Base-by-base conservation (phyloP, 1,140 invertebrate genomes). In the Neodiprion virginianus region DNA sequence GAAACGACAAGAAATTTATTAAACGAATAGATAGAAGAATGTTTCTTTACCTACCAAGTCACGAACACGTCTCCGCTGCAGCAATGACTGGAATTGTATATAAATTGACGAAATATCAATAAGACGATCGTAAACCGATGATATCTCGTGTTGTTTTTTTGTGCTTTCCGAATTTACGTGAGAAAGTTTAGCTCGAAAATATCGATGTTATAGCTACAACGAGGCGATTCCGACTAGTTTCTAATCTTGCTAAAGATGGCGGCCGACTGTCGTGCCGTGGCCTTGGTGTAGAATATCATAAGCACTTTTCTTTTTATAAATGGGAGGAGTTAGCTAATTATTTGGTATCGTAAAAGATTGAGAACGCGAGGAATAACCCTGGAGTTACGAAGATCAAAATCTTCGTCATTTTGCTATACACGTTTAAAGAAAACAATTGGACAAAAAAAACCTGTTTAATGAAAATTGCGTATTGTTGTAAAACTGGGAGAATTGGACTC, bases 31-130 rank as follows among this genome's bases (percentile, higher is more conserved):
- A 40, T 3, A 17, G 53, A 61, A 61, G 53, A 8, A 8, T 8
- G 11, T 17, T 61, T 61, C 53, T 61, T 61, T 61, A 61, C 53
- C 53, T 61, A 14, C 12, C 11, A 17, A 17, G 53, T 61, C n/a
- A 12, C 53, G 8, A 61, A 82, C 7, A 12, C 11, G 11, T 8
- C 3, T 61, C n/a, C 0, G 53, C 53, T 61, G n/a, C n/a, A 61
- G 8, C 53, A 61, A 11, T 12, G n/a, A n/a, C n/a, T 61, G 11
- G 3, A 40, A 40, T 40, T 5, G 28, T 40, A 40, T 40, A 40
- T 40, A 2, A 5, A 40, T 40, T 40, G 28, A 40, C 28, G 28
- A 40, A 40, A 40, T 3, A 40, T 40, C 2, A 40, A 61, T 8
- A 4, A 61, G 5, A 61, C 53, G 53, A 11, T 3, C 28, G 28